These are phyloP conservation scores for Tetrao urogallus DNA, from an alignment of 2,113 vertebrate species.

Conservation along the genomic window DNA sequence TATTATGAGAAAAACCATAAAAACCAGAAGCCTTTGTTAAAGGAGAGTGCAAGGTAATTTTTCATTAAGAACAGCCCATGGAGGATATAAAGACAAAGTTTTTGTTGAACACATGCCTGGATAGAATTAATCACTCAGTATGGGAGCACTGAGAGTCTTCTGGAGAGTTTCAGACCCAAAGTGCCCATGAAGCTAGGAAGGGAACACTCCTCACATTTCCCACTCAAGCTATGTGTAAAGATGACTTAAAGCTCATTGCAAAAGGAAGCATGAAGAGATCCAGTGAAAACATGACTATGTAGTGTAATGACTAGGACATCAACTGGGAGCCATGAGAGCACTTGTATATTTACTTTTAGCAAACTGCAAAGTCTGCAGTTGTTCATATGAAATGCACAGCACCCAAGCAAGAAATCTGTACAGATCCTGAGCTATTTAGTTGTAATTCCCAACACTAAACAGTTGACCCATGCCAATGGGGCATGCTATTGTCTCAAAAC, in stretches of 20 bases:
- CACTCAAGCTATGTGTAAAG: not conserved
- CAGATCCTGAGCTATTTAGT: not conserved
- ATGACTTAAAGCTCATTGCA: not conserved
- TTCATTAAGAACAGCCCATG: not conserved
- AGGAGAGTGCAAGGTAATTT: not conserved
- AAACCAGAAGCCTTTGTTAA: not conserved
- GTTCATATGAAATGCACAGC: not conserved
- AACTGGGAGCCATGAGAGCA: not conserved
- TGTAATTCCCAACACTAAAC: not conserved
- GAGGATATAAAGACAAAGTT: not conserved
- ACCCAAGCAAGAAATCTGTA: not conserved
- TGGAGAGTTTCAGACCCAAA: not conserved
- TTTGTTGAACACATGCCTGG: not conserved
- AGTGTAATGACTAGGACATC: no score
- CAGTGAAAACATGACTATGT: not conserved
- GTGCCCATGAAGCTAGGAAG: not conserved
- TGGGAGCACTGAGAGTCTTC: not conserved
- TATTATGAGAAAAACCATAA: not conserved
- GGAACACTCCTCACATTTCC: not conserved
- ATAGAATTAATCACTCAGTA: not conserved
- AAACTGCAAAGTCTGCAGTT: not conserved
- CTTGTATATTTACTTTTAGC: not conserved
- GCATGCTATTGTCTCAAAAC: not conserved
- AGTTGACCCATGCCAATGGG: not conserved
- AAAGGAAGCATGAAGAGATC: not conserved